Percentiles rank a stretch among this genome's conserved stretches.
Evolutionary conservation across 2,113 vertebrate species (phyloP).

Genomic region (Syngnathus typhle): DNA sequence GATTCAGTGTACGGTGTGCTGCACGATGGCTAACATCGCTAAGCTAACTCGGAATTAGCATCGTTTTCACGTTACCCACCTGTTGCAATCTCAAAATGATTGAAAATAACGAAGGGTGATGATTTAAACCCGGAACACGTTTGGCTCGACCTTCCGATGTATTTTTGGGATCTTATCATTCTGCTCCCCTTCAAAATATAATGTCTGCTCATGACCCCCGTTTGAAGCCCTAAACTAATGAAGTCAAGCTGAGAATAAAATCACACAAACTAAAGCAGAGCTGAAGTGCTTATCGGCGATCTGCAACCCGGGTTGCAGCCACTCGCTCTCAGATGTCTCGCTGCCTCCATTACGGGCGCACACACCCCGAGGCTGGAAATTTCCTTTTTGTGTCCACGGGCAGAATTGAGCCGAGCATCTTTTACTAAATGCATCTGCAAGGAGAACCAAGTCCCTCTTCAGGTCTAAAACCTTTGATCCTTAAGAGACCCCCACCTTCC

Average conservation of each 20-base stretch:
- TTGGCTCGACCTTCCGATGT: background rate
- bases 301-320: constrained; percentile 43
- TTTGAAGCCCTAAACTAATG: constrained; percentile 9
- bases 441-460: constrained; percentile 64
- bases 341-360: constrained; percentile 38
- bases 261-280: constrained; percentile 9
- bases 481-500: constrained; percentile 62
- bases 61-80: background rate
- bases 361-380: constrained; percentile 58
- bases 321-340: constrained; percentile 37
- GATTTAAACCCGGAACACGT: background rate
- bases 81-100: background rate
- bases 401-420: constrained; percentile 59
- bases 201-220: too few relatives aligned
- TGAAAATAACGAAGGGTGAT: background rate
- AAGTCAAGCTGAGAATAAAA: constrained; percentile 20
- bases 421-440: constrained; percentile 66
- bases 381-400: constrained; percentile 57
- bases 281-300: constrained; percentile 34
- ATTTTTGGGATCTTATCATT: background rate
- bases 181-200: background rate
- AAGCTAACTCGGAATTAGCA: too few relatives aligned
- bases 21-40: too few relatives aligned
- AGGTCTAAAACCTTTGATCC: constrained; percentile 73
- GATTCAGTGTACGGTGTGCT: too few relatives aligned